Conservation (phyloP, 2,113 vertebrate genomes). For the Neofelis nebulosa region DNA sequence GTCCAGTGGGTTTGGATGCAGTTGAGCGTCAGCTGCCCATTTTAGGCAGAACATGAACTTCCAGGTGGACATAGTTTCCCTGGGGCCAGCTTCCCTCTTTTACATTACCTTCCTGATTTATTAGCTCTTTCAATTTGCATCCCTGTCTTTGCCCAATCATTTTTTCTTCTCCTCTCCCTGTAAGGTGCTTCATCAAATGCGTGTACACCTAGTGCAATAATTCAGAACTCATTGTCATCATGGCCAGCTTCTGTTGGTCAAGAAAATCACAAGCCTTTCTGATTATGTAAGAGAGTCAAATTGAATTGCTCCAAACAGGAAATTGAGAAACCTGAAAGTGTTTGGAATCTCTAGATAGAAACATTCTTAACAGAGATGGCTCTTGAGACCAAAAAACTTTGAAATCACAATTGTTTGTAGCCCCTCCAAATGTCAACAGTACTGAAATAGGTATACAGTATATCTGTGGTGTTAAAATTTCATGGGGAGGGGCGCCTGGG, state of each 20-base stretch:
- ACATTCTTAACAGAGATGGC: background rate
- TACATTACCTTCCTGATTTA: background rate
- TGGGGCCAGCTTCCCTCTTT: fast-evolving
- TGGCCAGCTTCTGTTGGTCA: background rate
- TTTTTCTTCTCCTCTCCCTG: background rate
- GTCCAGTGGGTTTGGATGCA: background rate
- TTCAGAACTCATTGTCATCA: background rate
- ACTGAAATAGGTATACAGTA: background rate
- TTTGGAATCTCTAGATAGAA: background rate
- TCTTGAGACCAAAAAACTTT: background rate
- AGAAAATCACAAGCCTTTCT: background rate
- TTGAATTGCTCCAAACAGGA: background rate
- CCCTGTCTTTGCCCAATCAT: background rate
- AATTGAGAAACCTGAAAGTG: background rate
- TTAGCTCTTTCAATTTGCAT: background rate
- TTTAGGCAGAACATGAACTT: background rate
- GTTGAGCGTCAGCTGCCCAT: background rate
- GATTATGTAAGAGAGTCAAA: background rate
- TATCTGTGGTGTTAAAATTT: background rate
- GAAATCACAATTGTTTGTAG: background rate
- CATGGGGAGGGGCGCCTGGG: background rate
- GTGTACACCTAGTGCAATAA: background rate
- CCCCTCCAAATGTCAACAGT: background rate
- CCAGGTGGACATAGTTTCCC: background rate
- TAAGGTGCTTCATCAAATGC: background rate